Evolutionary conservation across 2,797 vertebrate species (phyloP), one percentile per base, ranked within the genome.

Genomic region (Rhinoraja longicauda): DNA sequence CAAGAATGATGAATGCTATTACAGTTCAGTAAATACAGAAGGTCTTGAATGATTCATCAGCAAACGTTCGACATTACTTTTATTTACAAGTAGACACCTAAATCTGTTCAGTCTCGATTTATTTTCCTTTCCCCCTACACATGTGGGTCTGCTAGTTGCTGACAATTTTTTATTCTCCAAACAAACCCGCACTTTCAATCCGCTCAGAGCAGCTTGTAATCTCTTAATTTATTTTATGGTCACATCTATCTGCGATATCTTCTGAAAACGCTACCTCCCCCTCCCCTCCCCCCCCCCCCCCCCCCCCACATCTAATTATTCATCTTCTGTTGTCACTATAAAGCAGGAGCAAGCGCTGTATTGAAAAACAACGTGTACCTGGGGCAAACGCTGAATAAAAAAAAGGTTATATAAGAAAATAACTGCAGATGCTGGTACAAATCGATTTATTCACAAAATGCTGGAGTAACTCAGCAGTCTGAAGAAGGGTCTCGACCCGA

Each of bases 1-100:
- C 90, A 92, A 92, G 90, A 92, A 92, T 92, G 90, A 92, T 92
- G 90, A 92, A 92, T 92, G 90, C 72, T 92, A 92, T 92, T 92
- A 92, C 70, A 73, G 90, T 39, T 73, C 90, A 92, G 90, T 92
- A 92, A 92, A 92, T 92, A 92, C 90, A 92, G 67, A 92, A 75
- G 64, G 90, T 92, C 67, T 75, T 92, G 90, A 92, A 92, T 92
- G 90, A 92, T 92, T 92, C 90, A 92, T 92, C 90, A 92, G 90
- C 72, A 72, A 92, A 73, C 39, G 90, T 72, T 73, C 90, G 1
- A 92, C 90, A 92, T 92, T 92, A 75, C 70, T 92, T 92, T 92
- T 92, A 92, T 92, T 92, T 75, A 73, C 67, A 92, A 92, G 90
- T 72, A 73, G 67, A 19, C 84, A 88, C 59, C 84, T 88, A 88